Evolutionary conservation across 2,888 invertebrate species (phyloP), one percentile per base, ranked within the genome.

Genomic region (Halictus quadricinctus): DNA sequence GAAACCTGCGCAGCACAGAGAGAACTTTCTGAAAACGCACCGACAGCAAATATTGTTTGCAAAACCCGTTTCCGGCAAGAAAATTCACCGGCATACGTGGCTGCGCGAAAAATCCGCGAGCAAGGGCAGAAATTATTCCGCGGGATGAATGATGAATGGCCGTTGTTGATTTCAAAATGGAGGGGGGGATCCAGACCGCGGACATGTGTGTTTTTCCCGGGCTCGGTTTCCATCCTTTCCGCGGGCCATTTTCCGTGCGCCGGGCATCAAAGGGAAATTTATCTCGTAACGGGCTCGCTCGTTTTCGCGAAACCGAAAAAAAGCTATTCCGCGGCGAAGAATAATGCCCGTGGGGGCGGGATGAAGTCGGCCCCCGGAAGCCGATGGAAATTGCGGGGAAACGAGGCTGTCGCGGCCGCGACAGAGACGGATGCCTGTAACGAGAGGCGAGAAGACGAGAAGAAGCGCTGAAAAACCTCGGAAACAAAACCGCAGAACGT

Each of bases 341-440:
- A 79, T 79, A 64, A 79, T 79, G 64, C 48, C n/a, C 36, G n/a
- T 48, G 46, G 60, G 60, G 60, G 64, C 36, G 50, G 79, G 72
- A 79, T 64, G 25, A 73, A 79, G 48, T 64, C 60, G 48, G 73
- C 64, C 25, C 72, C 79, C 48, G 79, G 79, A 79, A 79, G 72
- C 79, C 72, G 64, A 73, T 73, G 72, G 79, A 73, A 79, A 72
- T 72, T 79, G 79, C 72, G 73, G 64, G 79, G 79, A 79, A 79
- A 79, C 79, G 48, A 73, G 72, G 72, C 64, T 73, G 72, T 79
- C 72, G 58, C 48, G 41, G 3, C 25, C 15, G 60, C 12, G 79
- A 79, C 79, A 73, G 64, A 79, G 79, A 79, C 72, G 43, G 36
- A 79, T 73, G 79, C 72, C 72, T 46, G 60, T 64, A 73, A 73